Conservation (phyloP, 2,888 invertebrate genomes). For the Tetanocera ferruginea region DNA sequence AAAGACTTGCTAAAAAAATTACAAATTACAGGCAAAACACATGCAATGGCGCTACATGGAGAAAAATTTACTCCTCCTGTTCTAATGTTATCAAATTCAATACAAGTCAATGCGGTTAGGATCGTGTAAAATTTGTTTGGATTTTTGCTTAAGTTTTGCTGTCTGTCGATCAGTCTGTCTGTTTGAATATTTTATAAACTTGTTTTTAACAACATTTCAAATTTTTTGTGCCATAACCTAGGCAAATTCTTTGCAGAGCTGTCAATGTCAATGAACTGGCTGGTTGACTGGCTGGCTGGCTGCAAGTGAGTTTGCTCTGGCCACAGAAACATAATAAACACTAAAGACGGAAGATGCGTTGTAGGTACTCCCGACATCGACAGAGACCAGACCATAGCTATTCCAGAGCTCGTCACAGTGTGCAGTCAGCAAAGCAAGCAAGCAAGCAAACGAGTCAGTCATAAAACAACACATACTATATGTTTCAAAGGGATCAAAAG, state of each 20-base stretch:
- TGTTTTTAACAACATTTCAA: background rate
- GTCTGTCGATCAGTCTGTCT: too few relatives aligned
- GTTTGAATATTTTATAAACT: too few relatives aligned
- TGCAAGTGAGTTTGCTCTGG: slow-evolving; percentile 29
- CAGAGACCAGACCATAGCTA: slow-evolving; percentile 2
- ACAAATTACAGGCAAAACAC: background rate
- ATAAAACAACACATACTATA: background rate
- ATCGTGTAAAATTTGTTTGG: too few relatives aligned
- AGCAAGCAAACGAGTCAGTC: background rate
- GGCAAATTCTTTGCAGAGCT: background rate
- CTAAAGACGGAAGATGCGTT: slow-evolving; percentile 15
- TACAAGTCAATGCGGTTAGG: too few relatives aligned
- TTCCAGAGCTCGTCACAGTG: background rate
- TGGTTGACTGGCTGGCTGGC: background rate
- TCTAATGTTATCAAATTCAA: too few relatives aligned
- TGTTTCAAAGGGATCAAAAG: slow-evolving; percentile 28
- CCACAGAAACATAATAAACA: slow-evolving; percentile 24
- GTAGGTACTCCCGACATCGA: slow-evolving; percentile 24
- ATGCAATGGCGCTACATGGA: background rate
- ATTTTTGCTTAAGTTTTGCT: too few relatives aligned
- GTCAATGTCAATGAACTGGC: background rate
- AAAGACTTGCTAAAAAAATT: background rate
- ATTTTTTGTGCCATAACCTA: background rate
- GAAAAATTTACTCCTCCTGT: too few relatives aligned
- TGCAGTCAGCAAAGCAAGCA: background rate